phyloP scores from a whole-genome alignment of 2,113 vertebrate species.

The Mionectes macconnelli region DNA sequence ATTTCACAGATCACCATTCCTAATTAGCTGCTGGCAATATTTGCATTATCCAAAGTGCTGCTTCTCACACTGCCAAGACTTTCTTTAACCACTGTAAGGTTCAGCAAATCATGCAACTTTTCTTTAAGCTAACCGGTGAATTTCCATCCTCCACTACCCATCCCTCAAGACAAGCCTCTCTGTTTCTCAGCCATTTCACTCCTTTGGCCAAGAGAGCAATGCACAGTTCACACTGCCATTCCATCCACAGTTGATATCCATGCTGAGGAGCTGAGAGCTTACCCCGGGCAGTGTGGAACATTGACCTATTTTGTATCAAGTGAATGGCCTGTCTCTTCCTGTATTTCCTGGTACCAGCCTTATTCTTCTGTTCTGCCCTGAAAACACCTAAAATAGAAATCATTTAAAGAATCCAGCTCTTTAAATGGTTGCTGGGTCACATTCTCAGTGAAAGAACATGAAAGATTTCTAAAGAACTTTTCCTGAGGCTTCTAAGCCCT shows the following conservation, averaged over 20 bases:
- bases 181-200: neutral
- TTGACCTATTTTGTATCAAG: neutral
- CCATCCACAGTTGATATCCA: neutral
- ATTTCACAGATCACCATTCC: neutral
- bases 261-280: neutral
- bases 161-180: neutral
- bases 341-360: neutral
- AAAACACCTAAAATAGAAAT: neutral
- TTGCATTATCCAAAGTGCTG: neutral
- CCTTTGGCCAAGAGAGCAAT: accelerated
- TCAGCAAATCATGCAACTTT: neutral
- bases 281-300: accelerated
- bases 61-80: neutral
- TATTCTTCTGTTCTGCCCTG: neutral
- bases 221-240: too few species aligned
- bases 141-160: neutral
- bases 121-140: neutral
- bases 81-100: neutral
- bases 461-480: neutral
- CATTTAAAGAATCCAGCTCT: neutral
- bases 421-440: neutral
- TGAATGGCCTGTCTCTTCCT: neutral
- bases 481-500: neutral
- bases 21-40: neutral
- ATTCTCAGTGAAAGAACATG: neutral